A percentile compares a stretch with the other conserved stretches of the same genome.
Conservation (phyloP, 2,888 invertebrate species). For the Xanthorhoe spadicearia region DNA sequence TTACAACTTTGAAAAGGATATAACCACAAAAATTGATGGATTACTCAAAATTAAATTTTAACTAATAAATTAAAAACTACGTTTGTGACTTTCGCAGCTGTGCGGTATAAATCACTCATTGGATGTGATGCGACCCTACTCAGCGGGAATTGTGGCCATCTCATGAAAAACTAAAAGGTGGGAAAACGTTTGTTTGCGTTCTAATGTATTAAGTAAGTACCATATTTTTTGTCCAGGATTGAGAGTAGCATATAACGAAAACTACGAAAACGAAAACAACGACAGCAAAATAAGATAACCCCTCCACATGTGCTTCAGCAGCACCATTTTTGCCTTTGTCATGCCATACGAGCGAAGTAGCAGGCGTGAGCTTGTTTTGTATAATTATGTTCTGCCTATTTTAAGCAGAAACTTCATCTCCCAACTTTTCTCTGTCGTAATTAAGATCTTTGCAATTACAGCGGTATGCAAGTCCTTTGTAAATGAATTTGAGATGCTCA, state of each 20-base stretch:
- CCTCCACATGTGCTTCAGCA: too few species aligned
- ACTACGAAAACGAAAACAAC: too few species aligned
- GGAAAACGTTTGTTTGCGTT: neutral
- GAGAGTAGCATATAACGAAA: too few species aligned
- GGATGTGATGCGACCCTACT: neutral
- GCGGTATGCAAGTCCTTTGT: slow-evolving; percentile 33
- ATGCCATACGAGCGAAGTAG: neutral
- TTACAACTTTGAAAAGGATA: neutral
- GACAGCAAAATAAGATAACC: too few species aligned
- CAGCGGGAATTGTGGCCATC: neutral
- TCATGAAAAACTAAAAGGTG: too few species aligned
- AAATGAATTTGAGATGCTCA: slow-evolving; percentile 36
- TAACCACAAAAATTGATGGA: neutral
- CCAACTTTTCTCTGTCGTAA: slow-evolving; percentile 45
- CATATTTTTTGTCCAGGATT: too few species aligned
- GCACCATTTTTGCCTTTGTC: too few species aligned
- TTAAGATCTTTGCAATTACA: slow-evolving; percentile 44
- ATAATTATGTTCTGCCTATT: neutral
- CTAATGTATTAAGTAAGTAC: too few species aligned
- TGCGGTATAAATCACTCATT: neutral
- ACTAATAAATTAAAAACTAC: neutral
- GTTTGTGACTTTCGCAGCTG: neutral
- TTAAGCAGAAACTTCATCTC: slow-evolving; percentile 2
- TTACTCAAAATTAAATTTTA: neutral
- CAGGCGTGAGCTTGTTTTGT: too few species aligned